Conservation (phyloP, 2,888 invertebrate genomes). For the Archips xylosteana region DNA sequence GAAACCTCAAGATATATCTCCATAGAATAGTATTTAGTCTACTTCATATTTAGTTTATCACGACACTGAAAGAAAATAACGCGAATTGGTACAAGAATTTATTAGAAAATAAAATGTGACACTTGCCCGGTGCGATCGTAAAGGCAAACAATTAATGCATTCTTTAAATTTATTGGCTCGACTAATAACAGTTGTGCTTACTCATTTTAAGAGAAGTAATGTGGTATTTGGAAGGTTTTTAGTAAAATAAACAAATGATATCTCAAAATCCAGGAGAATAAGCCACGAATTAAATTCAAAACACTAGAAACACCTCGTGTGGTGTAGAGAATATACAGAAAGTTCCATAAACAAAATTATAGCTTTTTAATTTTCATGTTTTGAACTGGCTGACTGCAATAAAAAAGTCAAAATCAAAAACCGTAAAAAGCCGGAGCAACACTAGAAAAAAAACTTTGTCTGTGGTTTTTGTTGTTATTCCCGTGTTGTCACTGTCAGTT, state of each 20-base stretch:
- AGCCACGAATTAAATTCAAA: constrained; percentile 50
- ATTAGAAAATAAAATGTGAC: constrained; percentile 45
- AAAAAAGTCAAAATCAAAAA: constrained; percentile 5
- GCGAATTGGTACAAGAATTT: constrained; percentile 41
- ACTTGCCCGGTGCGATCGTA: constrained; percentile 43
- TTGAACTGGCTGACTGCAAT: constrained; percentile 11
- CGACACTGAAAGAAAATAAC: constrained; percentile 51
- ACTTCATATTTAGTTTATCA: constrained; percentile 52
- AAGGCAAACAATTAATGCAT: constrained; percentile 31
- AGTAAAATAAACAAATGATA: constrained; percentile 29
- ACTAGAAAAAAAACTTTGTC: constrained; percentile 27
- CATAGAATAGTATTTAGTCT: constrained; percentile 55
- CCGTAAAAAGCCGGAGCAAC: constrained; percentile 9
- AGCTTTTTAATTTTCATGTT: constrained; percentile 8
- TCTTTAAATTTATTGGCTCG: constrained; percentile 16
- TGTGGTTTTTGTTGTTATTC: constrained; percentile 42
- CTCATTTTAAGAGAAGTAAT: constrained; percentile 40
- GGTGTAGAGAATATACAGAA: constrained; percentile 44
- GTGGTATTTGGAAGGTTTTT: constrained; percentile 23
- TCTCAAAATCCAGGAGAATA: constrained; percentile 26
- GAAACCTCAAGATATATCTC: constrained; percentile 54
- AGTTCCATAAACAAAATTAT: constrained; percentile 40
- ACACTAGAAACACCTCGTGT: constrained; percentile 62
- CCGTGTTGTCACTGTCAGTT: constrained; percentile 25
- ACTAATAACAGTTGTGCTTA: constrained; percentile 10